Evolutionary conservation across 2,797 vertebrate genomes (phyloP).

Genomic region (Spea hammondii): DNA sequence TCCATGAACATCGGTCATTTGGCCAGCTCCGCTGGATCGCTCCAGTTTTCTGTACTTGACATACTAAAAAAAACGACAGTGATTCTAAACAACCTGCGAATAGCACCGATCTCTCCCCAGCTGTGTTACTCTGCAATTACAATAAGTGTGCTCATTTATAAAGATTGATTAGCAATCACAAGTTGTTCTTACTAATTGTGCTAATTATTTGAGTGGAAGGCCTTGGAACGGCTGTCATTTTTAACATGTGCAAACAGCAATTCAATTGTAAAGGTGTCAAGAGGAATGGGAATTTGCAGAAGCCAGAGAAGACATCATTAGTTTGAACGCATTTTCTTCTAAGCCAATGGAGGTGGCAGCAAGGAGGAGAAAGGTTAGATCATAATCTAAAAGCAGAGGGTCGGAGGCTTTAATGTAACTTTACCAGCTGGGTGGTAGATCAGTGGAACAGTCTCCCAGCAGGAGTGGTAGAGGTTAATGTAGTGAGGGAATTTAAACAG

Average conservation of each 20-base stretch:
- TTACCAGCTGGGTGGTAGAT: no score
- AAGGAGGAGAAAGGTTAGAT: no score
- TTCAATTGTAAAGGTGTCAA: slow-evolving; percentile 13
- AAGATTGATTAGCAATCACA: slow-evolving; percentile 48
- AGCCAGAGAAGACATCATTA: slow-evolving; percentile 8
- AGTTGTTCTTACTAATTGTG: slow-evolving; percentile 46
- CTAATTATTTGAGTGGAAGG: slow-evolving; percentile 47
- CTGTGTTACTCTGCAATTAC: slow-evolving; percentile 42
- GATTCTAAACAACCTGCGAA: neutral
- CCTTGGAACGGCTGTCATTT: slow-evolving; percentile 41
- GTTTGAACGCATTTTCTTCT: no score
- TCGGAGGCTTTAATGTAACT: no score
- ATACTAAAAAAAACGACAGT: neutral
- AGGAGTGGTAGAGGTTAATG: no score
- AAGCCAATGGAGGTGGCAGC: no score
- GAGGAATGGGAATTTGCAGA: slow-evolving; percentile 7
- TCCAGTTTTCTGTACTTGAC: neutral
- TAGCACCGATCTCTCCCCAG: slow-evolving; percentile 2
- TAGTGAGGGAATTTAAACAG: no score
- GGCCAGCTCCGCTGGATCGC: no score
- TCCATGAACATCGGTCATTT: no score
- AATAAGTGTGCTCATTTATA: slow-evolving; percentile 49
- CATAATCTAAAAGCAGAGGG: no score
- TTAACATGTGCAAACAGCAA: slow-evolving; percentile 39
- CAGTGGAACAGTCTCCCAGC: no score